Base-by-base conservation (phyloP, 2,888 invertebrate species). In the Temnothorax ravouxi region DNA sequence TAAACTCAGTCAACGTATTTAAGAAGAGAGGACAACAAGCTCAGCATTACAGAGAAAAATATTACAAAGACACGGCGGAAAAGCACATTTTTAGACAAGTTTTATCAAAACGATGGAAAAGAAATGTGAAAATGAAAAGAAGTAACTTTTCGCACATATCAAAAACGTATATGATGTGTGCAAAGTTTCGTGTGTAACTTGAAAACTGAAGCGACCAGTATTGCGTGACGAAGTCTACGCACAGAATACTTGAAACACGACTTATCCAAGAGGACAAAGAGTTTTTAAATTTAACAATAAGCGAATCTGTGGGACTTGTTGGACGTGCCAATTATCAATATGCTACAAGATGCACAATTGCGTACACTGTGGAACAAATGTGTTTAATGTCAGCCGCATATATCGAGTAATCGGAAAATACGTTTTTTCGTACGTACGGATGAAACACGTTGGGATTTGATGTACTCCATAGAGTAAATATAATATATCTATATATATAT, bases 11-110 rank as follows among this genome's bases (percentile, higher is more conserved):
- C 71, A 25, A 72, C 13, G 47, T 8, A 38, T 47, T 47, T 69
- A 84, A 72, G 41, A 66, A 84, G 71, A 83, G 15, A n/a, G 29
- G 21, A 69, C 54, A 72, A 25, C 41, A 18, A 54, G 6, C 41
- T 47, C 29, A 2, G 11, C 9, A 1, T 29, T 25, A 15, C 0
- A 18, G 29, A 47, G 25, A 41, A 66, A 25, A 44, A 25, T 64
- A 25, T 44, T 13, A 15, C 18, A 54, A 21, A 54, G 21, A 15
- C 15, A 41, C 25, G n/a, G 44, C 25, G n/a, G 44, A n/a, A 15
- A 69, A 15, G 18, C 25, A 41, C 21, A 6, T 0, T 64, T 64
- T 41, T 25, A 21, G 15, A 21, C 29, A 67, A 47, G 47, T 67
- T 67, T 67, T 13, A 69, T 47, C 9, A 6, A 50, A n/a, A 0